Evolutionary conservation across 2,797 vertebrate genomes (phyloP), one percentile per base, ranked within the genome.

Genomic region (Carduelis carduelis): DNA sequence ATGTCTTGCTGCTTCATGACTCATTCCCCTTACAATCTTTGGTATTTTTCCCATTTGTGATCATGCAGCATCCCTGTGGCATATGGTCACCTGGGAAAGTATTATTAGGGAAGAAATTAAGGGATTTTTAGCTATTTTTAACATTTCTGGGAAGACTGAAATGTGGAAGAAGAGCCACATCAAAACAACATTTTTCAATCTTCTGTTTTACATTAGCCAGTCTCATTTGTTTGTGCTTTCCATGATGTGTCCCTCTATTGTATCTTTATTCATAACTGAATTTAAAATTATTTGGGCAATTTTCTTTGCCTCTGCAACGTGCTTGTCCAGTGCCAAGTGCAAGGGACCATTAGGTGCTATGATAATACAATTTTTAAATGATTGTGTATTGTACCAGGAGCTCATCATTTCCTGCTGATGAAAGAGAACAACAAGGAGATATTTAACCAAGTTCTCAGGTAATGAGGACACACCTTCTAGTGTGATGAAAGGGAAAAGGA

Each of bases 71-170:
- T 90, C 86, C 66, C 78, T 92, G 60, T 89, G 89, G 81, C 83
- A 87, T 95, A 80, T 78, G 88, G 86, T 90, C 93, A 96, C 83
- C 90, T 87, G 80, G 69, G 80, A 78, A 76, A 92, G 53, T 74
- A 44, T 50, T 83, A 53, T 72, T 78, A 90, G 53, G 34, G 35
- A 76, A 89, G 37, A 95, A 90, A 76, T 63, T 23, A 59, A 82
- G 78, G 47, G 24, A 77, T 87, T 94, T 41, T 79, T 74, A 77
- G 49, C 52, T 90, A 28, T 80, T 90, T 88, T 60, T 77, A 80
- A 68, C 1, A 2, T 26, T 69, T 72, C 12, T 49, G 43, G 53
- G 47, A 90, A 80, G 75, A 37, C 5, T 66, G 23, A 74, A 80
- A 53, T 52, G 35, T 68, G 52, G 11, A 72, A 78, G 44, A 77